Base-by-base conservation (phyloP, 2,113 vertebrate genomes). In the Pampusana beccarii region DNA sequence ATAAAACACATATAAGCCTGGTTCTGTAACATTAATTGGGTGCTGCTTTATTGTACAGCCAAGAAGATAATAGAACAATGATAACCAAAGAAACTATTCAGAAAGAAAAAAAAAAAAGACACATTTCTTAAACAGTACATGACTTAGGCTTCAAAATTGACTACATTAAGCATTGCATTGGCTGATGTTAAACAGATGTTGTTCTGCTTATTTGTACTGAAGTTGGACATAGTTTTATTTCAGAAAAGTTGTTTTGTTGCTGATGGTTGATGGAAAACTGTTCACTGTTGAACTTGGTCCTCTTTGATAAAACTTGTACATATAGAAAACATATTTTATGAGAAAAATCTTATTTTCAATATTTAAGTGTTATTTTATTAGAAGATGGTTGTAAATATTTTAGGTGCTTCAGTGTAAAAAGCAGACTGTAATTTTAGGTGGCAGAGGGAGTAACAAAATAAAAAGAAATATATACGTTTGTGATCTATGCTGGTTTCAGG, bases 321-420 rank as follows among this genome's bases (percentile, higher is more conserved):
- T 98, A 98, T 20, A 97, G 97, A 97, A 97, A 96, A 95, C 98
- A 95, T 98, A 98, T 98, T 98, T 98, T 98, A 98, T 98, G 97
- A 98, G 96, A 97, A 94, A 97, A 97, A 97, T 86, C 96, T 98
- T 98, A 98, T 98, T 98, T 98, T 98, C 97, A 97, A 54, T 98
- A 98, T 98, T 98, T 98, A 98, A 98, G 97, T 98, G 97, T 97
- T 98, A 97, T 98, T 98, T 98, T 98, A 97, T 98, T 98, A 98
- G 97, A 98, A 97, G 97, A 98, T 96, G 97, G 98, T 96, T 98
- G 96, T 98, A 98, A 96, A 98, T 98, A 98, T 98, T 98, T 98
- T 98, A 98, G 97, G 97, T 84, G 70, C 96, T 96, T 95, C 95
- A 98, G 97, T 98, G 97, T 98, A 98, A 98, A 98, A 98, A 97